Conservation (phyloP, 2,797 vertebrate genomes). For the Rhabdomys pumilio region DNA sequence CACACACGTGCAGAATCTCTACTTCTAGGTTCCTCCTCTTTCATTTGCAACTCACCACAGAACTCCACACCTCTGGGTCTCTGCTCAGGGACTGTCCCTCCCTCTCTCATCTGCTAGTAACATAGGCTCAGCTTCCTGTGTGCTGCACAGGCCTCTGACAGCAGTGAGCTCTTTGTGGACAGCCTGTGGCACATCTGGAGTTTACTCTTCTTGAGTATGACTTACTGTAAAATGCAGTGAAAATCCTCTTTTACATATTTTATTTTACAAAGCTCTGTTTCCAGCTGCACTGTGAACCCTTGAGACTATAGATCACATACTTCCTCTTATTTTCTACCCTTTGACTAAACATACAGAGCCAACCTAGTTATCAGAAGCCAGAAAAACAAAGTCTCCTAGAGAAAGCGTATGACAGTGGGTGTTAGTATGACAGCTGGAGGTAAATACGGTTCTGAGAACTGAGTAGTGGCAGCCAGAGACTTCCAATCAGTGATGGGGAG, state of each 20-base stretch:
- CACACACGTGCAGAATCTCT: not conserved
- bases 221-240: not conserved
- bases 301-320: not conserved
- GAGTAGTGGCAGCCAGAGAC: not conserved
- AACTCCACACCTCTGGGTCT: not conserved
- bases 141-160: not conserved
- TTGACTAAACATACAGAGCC: not conserved
- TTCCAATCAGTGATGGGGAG: constrained; percentile 5
- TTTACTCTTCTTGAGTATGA: not conserved
- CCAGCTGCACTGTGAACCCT: constrained; percentile 1
- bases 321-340: constrained; percentile 16
- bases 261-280: not conserved
- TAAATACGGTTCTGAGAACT: not conserved
- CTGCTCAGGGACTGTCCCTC: not conserved
- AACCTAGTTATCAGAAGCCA: not conserved
- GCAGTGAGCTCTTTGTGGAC: not conserved
- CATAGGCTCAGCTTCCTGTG: not conserved
- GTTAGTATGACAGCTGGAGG: not conserved
- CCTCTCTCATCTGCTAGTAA: not conserved
- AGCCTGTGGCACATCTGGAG: not conserved
- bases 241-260: not conserved
- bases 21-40: not conserved
- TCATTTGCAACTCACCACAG: not conserved
- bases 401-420: too few relatives aligned
- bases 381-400: not conserved